phyloP scores from a whole-genome alignment of 2,797 vertebrate genomes.

The Danionella dracula region DNA sequence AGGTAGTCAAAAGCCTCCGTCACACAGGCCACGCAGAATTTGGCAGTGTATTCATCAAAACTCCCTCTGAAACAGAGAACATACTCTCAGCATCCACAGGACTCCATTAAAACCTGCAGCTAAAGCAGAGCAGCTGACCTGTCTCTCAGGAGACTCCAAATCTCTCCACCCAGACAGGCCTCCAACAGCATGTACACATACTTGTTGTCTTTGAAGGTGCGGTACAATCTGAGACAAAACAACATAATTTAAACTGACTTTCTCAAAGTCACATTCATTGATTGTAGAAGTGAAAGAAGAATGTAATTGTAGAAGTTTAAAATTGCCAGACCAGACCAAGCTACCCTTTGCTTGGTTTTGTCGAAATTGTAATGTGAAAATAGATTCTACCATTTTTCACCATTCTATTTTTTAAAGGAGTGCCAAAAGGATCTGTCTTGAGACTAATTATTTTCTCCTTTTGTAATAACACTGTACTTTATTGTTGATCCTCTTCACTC shows the following conservation, averaged over 20 bases:
- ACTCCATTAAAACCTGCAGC: neutral
- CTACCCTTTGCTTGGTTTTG: too few relatives aligned
- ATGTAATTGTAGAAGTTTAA: too few relatives aligned
- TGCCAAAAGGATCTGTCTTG: too few relatives aligned
- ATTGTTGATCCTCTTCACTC: too few relatives aligned
- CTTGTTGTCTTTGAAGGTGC: constrained; percentile 88
- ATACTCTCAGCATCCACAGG: neutral
- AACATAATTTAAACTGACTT: neutral
- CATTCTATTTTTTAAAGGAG: too few relatives aligned
- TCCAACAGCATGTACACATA: constrained; percentile 95
- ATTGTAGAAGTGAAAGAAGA: too few relatives aligned
- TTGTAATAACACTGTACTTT: too few relatives aligned
- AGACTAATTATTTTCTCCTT: too few relatives aligned
- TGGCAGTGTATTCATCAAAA: constrained; percentile 74
- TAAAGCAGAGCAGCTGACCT: constrained; percentile 62
- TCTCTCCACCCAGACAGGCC: constrained; percentile 87
- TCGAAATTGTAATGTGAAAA: too few relatives aligned
- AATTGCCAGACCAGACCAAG: too few relatives aligned
- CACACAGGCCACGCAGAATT: constrained; percentile 91
- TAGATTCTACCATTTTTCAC: too few relatives aligned
- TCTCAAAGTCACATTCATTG: neutral
- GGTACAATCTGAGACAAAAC: constrained; percentile 58
- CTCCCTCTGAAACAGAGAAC: constrained; percentile 75
- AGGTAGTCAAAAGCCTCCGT: constrained; percentile 92
- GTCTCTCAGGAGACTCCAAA: constrained; percentile 92